A percentile compares a stretch with the other conserved stretches of the same genome.
Evolutionary conservation across 2,888 invertebrate species (phyloP).

Genomic region (Hecatera dysodea): DNA sequence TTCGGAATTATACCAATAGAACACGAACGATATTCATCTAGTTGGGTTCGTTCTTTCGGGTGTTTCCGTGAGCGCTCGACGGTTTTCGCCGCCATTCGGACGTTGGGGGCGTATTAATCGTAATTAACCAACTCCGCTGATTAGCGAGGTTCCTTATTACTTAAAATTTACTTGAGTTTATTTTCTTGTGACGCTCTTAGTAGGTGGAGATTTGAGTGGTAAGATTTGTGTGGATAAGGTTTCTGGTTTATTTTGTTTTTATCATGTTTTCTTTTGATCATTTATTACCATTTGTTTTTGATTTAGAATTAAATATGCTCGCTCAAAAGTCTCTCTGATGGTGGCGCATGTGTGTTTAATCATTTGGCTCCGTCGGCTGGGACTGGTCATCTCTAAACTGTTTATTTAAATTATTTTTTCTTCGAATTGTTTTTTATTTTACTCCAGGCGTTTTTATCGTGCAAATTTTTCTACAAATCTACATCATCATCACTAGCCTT

Average conservation of each 20-base stretch:
- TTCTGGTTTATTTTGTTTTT: conserved; percentile 20
- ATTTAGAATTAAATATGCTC: too few species aligned
- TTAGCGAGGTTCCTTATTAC: conserved; percentile 86
- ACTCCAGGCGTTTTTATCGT: too few species aligned
- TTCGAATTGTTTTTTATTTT: too few species aligned
- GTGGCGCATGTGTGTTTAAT: too few species aligned
- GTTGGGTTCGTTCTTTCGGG: conserved; percentile 38
- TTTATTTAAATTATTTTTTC: too few species aligned
- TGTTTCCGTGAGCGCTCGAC: conserved; percentile 50
- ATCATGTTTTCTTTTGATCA: not conserved
- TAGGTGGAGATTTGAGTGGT: conserved; percentile 64
- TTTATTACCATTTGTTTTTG: not conserved
- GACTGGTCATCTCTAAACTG: too few species aligned
- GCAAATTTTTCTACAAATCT: too few species aligned
- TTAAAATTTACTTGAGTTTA: conserved; percentile 85
- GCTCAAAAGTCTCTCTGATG: too few species aligned
- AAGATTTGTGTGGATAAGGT: conserved; percentile 68
- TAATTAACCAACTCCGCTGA: conserved; percentile 80
- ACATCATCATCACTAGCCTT: too few species aligned
- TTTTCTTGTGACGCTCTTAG: conserved; percentile 82
- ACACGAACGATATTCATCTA: conserved; percentile 57
- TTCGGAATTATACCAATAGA: conserved; percentile 56
- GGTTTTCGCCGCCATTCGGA: conserved; percentile 61
- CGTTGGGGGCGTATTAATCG: conserved; percentile 79
- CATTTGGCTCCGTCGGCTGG: too few species aligned